Evolutionary conservation across 2,888 invertebrate genomes (phyloP).

Genomic region (Eurytoma californica): DNA sequence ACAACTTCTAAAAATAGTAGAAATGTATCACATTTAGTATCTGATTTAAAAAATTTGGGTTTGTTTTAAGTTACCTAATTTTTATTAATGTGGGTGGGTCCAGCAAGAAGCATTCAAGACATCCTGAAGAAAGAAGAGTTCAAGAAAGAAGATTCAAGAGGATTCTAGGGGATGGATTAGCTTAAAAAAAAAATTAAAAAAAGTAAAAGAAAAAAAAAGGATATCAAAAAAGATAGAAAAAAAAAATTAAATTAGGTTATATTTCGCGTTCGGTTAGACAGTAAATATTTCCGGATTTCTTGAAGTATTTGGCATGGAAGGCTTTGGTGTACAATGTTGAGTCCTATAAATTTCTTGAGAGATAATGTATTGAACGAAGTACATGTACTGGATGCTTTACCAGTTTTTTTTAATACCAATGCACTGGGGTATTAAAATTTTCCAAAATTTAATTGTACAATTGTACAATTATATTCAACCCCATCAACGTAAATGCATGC

Average conservation of each 20-base stretch:
- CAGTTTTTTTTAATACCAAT: constrained; percentile 14
- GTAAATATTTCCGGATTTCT: constrained; percentile 31
- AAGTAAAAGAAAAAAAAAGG: constrained; percentile 16
- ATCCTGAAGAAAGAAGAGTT: constrained; percentile 73
- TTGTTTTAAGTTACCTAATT: constrained; percentile 30
- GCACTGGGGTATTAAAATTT: constrained; percentile 24
- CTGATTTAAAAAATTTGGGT: constrained; percentile 25
- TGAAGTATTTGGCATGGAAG: constrained; percentile 46
- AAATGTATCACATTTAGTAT: neutral
- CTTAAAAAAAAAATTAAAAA: constrained; percentile 7
- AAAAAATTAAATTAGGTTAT: constrained; percentile 70
- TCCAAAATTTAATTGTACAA: constrained; percentile 26
- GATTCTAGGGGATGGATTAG: constrained; percentile 66
- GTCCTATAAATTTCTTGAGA: constrained; percentile 35
- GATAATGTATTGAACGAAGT: constrained; percentile 8
- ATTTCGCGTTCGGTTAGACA: constrained; percentile 39
- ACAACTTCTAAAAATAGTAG: constrained; percentile 3
- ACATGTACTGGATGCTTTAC: constrained; percentile 24
- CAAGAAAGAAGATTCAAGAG: constrained; percentile 75
- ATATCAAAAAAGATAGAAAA: neutral
- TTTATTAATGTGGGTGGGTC: constrained; percentile 45
- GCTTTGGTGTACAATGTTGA: constrained; percentile 22
- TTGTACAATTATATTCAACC: constrained; percentile 38
- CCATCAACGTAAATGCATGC: constrained; percentile 46
- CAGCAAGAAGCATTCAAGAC: constrained; percentile 47